A percentile compares a stretch with the other conserved stretches of the same genome.
These are phyloP conservation scores for Terebella lapidaria DNA, from an alignment of 2,888 invertebrate genomes.

Conservation along the genomic window DNA sequence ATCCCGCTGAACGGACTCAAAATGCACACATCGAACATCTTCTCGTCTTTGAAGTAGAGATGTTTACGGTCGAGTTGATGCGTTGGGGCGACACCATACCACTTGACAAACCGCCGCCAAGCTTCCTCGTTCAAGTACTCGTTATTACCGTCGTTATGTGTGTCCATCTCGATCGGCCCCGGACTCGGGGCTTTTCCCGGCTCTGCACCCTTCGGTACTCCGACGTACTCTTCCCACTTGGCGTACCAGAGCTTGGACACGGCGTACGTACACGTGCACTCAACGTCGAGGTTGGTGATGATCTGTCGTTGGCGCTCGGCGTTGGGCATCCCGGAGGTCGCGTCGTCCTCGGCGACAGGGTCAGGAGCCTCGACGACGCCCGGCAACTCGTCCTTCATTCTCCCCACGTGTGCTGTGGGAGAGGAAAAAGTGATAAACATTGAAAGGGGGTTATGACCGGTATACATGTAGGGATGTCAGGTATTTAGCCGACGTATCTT, in stretches of 20 bases:
- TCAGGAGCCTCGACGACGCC: background rate
- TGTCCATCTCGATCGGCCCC: constrained; percentile 19
- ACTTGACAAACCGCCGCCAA: constrained; percentile 29
- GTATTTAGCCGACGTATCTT: no score
- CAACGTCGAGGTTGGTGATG: constrained; percentile 15
- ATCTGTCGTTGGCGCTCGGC: constrained; percentile 16
- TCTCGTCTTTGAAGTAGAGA: constrained; percentile 25
- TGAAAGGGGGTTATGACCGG: no score
- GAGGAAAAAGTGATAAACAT: background rate
- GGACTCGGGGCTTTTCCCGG: constrained; percentile 11
- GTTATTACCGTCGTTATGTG: constrained; percentile 27
- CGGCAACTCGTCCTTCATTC: constrained; percentile 15
- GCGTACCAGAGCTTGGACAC: constrained; percentile 28
- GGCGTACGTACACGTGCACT: constrained; percentile 27
- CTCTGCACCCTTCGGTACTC: constrained; percentile 8
- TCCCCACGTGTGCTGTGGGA: constrained; percentile 10
- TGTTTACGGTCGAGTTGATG: constrained; percentile 28
- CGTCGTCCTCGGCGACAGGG: constrained; percentile 3
- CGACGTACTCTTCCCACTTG: constrained; percentile 23
- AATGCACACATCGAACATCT: constrained; percentile 24
- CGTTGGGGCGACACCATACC: constrained; percentile 27
- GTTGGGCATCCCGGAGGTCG: constrained; percentile 14
- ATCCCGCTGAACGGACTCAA: constrained; percentile 26
- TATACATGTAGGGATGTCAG: no score
- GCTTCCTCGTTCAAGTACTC: constrained; percentile 29